These are phyloP conservation scores for Pogonocichla stellata DNA, from an alignment of 2,113 vertebrate species.

Conservation along the genomic window DNA sequence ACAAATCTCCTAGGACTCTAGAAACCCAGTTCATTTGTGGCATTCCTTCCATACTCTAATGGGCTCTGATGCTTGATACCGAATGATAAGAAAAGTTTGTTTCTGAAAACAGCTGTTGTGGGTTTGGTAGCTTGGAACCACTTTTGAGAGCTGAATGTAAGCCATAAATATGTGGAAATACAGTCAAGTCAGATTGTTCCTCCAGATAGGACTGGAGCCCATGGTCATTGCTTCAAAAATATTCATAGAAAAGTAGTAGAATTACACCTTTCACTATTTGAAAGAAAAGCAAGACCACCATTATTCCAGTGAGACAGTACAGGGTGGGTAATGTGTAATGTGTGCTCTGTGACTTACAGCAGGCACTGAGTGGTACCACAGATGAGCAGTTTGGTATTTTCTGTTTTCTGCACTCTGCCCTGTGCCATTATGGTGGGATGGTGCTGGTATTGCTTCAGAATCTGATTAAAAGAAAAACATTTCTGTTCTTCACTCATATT, in stretches of 20 bases:
- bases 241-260: neutral
- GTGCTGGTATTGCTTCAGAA: neutral
- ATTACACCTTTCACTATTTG: neutral
- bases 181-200: slow-evolving; percentile 27
- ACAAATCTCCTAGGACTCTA: slow-evolving; percentile 53
- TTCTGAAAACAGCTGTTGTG: slow-evolving; percentile 64
- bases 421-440: neutral
- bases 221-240: neutral
- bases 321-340: neutral
- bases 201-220: slow-evolving; percentile 32
- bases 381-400: neutral
- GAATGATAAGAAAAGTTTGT: slow-evolving; percentile 23
- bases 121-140: slow-evolving; percentile 45
- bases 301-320: neutral
- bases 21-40: slow-evolving; percentile 41
- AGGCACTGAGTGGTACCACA: neutral
- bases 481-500: neutral
- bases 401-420: neutral
- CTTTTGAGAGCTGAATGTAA: slow-evolving; percentile 39
- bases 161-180: slow-evolving; percentile 12
- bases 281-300: neutral
- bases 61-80: slow-evolving; percentile 29
- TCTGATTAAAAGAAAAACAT: neutral
- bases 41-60: slow-evolving; percentile 57
- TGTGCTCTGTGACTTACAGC: neutral